These are phyloP conservation scores for Cnemophilus loriae DNA, from an alignment of 2,113 vertebrate species.

Conservation along the genomic window DNA sequence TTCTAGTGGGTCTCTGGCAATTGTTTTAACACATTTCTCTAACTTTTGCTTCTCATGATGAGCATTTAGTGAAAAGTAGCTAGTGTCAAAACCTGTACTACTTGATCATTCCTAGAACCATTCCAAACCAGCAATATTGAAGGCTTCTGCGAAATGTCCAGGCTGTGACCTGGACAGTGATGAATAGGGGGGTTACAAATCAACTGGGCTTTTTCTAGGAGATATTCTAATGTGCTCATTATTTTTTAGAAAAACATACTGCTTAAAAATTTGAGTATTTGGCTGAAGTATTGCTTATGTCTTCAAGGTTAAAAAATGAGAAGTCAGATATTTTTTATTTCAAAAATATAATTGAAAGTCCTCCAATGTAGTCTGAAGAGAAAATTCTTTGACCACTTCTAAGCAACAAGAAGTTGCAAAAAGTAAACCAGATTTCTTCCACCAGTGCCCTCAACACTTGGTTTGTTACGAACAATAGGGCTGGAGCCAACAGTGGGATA, in stretches of 20 bases:
- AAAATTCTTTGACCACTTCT: not conserved
- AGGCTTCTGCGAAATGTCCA: not conserved
- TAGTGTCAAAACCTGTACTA: not conserved
- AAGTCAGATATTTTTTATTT: not conserved
- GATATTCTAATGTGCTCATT: not conserved
- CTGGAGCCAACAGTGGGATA: not conserved
- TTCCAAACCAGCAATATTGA: not conserved
- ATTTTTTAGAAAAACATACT: not conserved
- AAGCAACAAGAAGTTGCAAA: not conserved
- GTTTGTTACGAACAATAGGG: not conserved
- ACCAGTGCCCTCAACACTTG: not conserved
- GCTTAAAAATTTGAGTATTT: not conserved
- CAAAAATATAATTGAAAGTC: not conserved
- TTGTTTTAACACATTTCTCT: slow-evolving; percentile 29
- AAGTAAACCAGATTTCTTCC: not conserved
- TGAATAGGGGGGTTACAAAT: not conserved
- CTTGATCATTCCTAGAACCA: slow-evolving; percentile 23
- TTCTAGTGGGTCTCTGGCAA: slow-evolving; percentile 36
- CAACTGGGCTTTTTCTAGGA: not conserved
- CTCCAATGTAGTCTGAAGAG: not conserved
- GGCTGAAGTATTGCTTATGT: not conserved
- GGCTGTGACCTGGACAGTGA: not conserved
- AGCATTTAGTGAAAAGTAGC: slow-evolving; percentile 11
- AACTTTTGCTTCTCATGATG: slow-evolving; percentile 29
- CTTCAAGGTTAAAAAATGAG: not conserved